A percentile compares a stretch with the other conserved stretches of the same genome.
phyloP scores from a whole-genome alignment of 2,113 vertebrate species.

The Gobius niger region DNA sequence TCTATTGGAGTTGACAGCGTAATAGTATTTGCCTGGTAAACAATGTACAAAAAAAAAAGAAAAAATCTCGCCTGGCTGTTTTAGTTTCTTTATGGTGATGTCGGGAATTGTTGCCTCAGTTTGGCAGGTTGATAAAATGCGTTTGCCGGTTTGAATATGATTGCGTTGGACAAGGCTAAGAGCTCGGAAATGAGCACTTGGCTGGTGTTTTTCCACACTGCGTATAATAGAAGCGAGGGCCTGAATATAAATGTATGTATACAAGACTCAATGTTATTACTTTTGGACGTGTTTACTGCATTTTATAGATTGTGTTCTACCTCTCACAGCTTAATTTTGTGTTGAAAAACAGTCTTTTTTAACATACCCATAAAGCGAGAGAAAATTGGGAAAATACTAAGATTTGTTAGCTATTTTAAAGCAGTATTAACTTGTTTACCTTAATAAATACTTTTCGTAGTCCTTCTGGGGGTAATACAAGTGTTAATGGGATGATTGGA shows the following conservation, averaged over 20 bases:
- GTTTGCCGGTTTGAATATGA: constrained; percentile 23
- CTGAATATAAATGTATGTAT: not conserved
- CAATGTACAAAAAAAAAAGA: constrained; percentile 33
- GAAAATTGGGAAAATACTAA: too few relatives aligned
- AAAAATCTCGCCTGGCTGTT: constrained; percentile 34
- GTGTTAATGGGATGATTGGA: too few relatives aligned
- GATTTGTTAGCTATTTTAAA: too few relatives aligned
- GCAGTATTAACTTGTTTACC: too few relatives aligned
- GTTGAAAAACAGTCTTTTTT: too few relatives aligned
- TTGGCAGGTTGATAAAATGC: constrained; percentile 36
- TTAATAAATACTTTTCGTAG: too few relatives aligned
- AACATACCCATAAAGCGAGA: too few relatives aligned
- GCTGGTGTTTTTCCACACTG: constrained; percentile 44
- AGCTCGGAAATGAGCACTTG: constrained; percentile 16
- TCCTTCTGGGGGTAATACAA: too few relatives aligned
- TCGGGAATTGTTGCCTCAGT: constrained; percentile 21
- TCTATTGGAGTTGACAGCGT: constrained; percentile 46
- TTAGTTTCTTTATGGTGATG: constrained; percentile 32
- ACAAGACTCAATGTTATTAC: too few relatives aligned
- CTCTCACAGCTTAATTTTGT: too few relatives aligned
- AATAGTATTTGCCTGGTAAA: constrained; percentile 48
- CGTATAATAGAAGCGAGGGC: not conserved
- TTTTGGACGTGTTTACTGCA: too few relatives aligned
- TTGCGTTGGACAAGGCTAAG: constrained; percentile 42
- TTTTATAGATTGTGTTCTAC: too few relatives aligned